Evolutionary conservation across 2,113 vertebrate genomes (phyloP), one percentile per base, ranked within the genome.

Genomic region (Triplophysa siluroides): DNA sequence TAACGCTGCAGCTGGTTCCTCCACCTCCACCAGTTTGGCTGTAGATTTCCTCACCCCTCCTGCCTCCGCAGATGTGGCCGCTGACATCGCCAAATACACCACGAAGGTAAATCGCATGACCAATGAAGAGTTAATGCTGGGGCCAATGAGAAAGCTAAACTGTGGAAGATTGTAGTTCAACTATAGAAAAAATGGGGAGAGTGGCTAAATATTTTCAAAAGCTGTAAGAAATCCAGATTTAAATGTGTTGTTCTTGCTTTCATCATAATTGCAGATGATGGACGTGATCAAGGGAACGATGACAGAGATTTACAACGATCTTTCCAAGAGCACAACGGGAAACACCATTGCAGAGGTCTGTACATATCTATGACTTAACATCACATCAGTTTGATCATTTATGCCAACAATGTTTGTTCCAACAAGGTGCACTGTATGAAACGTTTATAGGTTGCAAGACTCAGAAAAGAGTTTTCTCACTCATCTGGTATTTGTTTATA

Each of bases 291-390:
- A 99, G 92, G 97, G 97, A 85, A 99, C 97, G 11, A 96, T 99
- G 97, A 98, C 96, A 0, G 97, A 99, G 91, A 98, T 99, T 79
- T 99, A 98, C 84, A 98, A 98, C 2, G 97, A 99, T 82, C 95
- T 99, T 72, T 98, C 97, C 56, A 98, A 96, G 92, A 98, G 93
- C 90, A 96, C 96, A 19, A 95, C 97, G 0, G 97, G 97, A 85
- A 99, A 96, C 91, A 98, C 97, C 12, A 96, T 98, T 86, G 95
- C 95, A 13, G 97, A 99, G 95, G 97, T 98, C 83, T 86, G 90
- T 80, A 38, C 33, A 7, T 23, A 16, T 16, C 38, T 24, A 26
- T 47, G 50, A 38, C n/a, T 24, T 29, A 43, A 60, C 13, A 12
- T 16, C 8, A 73, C 23, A 52, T 71, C 56, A 47, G 4, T 9